Evolutionary conservation across 2,888 invertebrate species (phyloP), one percentile per base, ranked within the genome.

Genomic region (Scrobipalpa atriplicella): DNA sequence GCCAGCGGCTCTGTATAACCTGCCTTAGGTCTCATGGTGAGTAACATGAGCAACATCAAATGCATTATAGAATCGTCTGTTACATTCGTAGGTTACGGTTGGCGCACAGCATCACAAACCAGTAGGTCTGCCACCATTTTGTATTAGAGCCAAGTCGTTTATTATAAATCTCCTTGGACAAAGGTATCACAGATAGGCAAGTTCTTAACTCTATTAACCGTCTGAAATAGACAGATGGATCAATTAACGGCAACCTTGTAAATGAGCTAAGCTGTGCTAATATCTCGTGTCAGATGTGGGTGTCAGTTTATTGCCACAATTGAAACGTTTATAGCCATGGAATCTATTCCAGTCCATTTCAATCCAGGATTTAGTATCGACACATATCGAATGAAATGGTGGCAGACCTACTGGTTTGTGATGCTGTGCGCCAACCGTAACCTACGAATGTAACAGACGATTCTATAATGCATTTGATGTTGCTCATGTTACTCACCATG

Each of bases 181-280:
- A 16, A 47, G 16, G n/a, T 47, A 5, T 47, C 7, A n/a, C n/a
- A n/a, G n/a, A 16, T 16, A 3, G 47, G 16, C 38, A 13, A 16
- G 5, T 29, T 29, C 29, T 2, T 2, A 18, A 54, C 10, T 7
- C 16, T 54, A 10, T 60, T 60, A 16, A 10, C 1, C 10, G 13
- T 56, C 18, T 56, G 21, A 56, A 56, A 56, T 47, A 47, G 47
- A 47, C 47, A 47, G n/a, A 47, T 47, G 47, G 47, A n/a, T 16
- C 47, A 47, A n/a, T 47, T 47, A 47, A 47, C 16, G 47, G 16
- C 47, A 47, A 47, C 47, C 47, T 47, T 47, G 47, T 16, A 5
- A 47, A 47, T 47, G 47, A 47, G 47, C 3, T n/a, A 47, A 47
- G 47, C n/a, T n/a, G n/a, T 47, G 47, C n/a, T 47, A 47, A 47